Evolutionary conservation across 1,140 invertebrate species (phyloP), one percentile per base, ranked within the genome.

Genomic region (Vollenhovia emeryi): DNA sequence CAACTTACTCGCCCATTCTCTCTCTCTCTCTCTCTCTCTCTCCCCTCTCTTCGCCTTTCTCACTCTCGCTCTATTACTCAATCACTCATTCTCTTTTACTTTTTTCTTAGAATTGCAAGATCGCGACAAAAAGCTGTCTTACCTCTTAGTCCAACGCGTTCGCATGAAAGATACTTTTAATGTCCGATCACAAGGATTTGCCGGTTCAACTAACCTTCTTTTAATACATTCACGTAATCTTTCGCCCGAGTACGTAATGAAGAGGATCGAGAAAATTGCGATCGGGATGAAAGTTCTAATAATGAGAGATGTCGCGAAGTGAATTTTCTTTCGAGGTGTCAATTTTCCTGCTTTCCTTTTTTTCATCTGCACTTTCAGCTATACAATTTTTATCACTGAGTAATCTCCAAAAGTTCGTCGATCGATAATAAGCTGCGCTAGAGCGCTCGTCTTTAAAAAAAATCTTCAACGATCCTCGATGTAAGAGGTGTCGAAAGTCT

Each of bases 51-150:
- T 36, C 7, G 8, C 27, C 21, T 40, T 24, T 87, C 69, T 69
- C 45, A 59, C 27, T 69, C 50, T 45, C 27, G 15, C 55, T 55
- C 7, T 13, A n/a, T n/a, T n/a, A n/a, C n/a, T n/a, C n/a, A n/a
- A n/a, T n/a, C n/a, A n/a, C 30, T 15, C 15, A 43, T n/a, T n/a
- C n/a, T 9, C 15, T 57, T 64, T 45, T 80, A n/a, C 5, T 5
- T 45, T 36, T 69, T 71, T 45, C 21, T 45, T 18, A 4, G 13
- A 4, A 66, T 40, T 30, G 60, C 74, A 85, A 85, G 83, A 85
- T 85, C 40, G 62, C 83, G 62, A 27, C 75, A 68, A 79, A 85
- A 79, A 68, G 43, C 40, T 55, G 55, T 52, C 52, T 84, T 76
- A 75, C 1, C 40, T 50, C 30, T 18, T 24, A 75, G 5, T 0